Evolutionary conservation across 2,888 invertebrate species (phyloP).

Genomic region (Drosophila nigricruria): DNA sequence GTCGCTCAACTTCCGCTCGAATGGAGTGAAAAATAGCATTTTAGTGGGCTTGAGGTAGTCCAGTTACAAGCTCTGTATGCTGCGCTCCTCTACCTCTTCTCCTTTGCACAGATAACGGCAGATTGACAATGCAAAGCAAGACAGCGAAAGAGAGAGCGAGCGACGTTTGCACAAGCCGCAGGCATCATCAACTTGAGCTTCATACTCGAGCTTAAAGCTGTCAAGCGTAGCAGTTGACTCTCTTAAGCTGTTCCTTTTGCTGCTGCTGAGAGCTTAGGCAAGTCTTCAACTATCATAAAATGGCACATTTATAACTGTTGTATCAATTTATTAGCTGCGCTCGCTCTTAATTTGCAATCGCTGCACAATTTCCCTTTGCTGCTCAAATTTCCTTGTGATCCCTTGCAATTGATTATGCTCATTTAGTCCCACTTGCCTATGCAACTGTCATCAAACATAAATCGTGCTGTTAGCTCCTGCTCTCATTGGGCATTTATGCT

Average conservation of each 20-base stretch:
- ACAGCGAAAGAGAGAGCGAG: slow-evolving; percentile 27
- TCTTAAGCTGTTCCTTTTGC: slow-evolving; percentile 6
- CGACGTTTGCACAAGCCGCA: slow-evolving; percentile 11
- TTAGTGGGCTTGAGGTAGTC: slow-evolving; percentile 52
- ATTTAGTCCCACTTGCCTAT: neutral
- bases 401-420: neutral
- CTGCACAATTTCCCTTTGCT: neutral
- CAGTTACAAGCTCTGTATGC: slow-evolving; percentile 16
- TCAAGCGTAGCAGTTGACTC: slow-evolving; percentile 40
- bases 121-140: slow-evolving; percentile 57
- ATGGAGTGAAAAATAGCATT: slow-evolving; percentile 77
- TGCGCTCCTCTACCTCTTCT: neutral
- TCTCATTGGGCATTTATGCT: neutral
- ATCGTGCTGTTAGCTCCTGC: neutral
- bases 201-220: slow-evolving; percentile 30
- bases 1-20: slow-evolving; percentile 77
- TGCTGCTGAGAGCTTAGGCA: neutral
- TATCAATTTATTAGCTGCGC: neutral
- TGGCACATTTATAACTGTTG: neutral
- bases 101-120: slow-evolving; percentile 27
- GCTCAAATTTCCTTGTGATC: slow-evolving; percentile 1
- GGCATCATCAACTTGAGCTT: slow-evolving; percentile 40
- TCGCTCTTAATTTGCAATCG: neutral
- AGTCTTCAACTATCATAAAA: neutral
- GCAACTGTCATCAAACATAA: neutral